phyloP scores from a whole-genome alignment of 2,888 invertebrate genomes.

The Phragmatobia fuliginosa region DNA sequence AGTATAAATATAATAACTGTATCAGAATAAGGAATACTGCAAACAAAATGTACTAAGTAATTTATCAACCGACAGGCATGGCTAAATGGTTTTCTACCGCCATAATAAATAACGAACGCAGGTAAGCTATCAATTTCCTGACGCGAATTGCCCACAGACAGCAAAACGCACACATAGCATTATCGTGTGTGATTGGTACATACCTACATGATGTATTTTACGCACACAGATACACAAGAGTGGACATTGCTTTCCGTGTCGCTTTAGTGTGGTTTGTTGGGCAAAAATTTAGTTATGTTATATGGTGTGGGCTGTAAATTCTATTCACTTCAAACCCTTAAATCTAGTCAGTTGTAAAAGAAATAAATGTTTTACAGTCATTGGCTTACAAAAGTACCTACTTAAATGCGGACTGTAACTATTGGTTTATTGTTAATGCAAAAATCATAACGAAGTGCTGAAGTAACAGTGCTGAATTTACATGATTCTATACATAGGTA shows the following conservation, averaged over 20 bases:
- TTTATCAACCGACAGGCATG: constrained; percentile 33
- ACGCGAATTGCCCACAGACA: constrained; percentile 40
- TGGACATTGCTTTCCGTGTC: constrained; percentile 23
- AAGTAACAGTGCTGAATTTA: constrained; percentile 41
- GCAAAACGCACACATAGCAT: constrained; percentile 34
- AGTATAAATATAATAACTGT: not conserved
- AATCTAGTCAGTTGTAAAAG: not conserved
- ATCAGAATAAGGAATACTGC: not conserved
- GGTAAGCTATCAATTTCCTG: constrained; percentile 62
- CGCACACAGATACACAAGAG: constrained; percentile 20
- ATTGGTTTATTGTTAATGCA: constrained; percentile 53
- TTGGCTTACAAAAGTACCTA: constrained; percentile 15
- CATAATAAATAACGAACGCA: constrained; percentile 46
- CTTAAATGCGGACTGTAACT: constrained; percentile 55
- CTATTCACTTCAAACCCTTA: not conserved
- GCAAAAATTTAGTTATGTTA: not conserved
- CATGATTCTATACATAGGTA: constrained; percentile 28
- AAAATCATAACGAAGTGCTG: constrained; percentile 57
- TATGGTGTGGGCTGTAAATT: not conserved
- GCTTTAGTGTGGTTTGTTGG: constrained; percentile 3
- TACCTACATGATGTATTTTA: constrained; percentile 9
- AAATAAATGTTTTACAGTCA: too few species aligned
- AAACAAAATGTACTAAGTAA: constrained; percentile 22
- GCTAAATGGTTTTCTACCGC: constrained; percentile 31
- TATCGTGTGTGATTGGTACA: constrained; percentile 4